A percentile compares a stretch with the other conserved stretches of the same genome.
phyloP scores from a whole-genome alignment of 2,888 invertebrate genomes.

The Bimastos eiseni region DNA sequence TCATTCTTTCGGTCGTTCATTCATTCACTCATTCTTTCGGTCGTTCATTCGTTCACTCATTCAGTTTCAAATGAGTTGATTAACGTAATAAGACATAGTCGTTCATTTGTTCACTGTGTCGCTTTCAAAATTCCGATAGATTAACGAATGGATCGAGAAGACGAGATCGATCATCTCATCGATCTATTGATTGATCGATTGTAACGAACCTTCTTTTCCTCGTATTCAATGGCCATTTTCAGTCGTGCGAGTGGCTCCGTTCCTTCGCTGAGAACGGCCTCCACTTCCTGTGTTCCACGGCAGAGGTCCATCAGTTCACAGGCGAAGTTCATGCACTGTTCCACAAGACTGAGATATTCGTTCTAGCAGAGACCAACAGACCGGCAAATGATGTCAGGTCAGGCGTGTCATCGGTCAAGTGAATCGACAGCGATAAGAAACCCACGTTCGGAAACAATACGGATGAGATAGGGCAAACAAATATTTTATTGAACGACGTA shows the following conservation, averaged over 20 bases:
- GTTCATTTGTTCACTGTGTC: neutral
- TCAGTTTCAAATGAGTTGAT: neutral
- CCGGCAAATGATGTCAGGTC: neutral
- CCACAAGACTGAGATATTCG: slow-evolving; percentile 69
- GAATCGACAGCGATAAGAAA: neutral
- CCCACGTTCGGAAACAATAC: neutral
- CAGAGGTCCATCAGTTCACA: slow-evolving; percentile 67
- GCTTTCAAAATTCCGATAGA: neutral
- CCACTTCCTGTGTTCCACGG: slow-evolving; percentile 73
- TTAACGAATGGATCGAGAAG: neutral
- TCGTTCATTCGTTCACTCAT: neutral
- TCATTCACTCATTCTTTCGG: neutral
- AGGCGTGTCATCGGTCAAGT: neutral
- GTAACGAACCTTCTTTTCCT: slow-evolving; percentile 69
- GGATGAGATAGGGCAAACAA: neutral
- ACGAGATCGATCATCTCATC: neutral
- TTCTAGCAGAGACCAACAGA: slow-evolving; percentile 42
- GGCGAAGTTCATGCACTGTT: slow-evolving; percentile 63
- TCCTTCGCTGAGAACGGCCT: slow-evolving; percentile 71
- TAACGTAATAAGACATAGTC: neutral
- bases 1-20: too few relatives aligned
- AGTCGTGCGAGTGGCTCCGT: slow-evolving; percentile 71
- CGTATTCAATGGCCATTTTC: slow-evolving; percentile 72
- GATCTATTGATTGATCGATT: neutral
- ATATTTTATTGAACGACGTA: neutral